Evolutionary conservation across 2,888 invertebrate species (phyloP), one percentile per base, ranked within the genome.

Genomic region (Agonopterix subpropinquella): DNA sequence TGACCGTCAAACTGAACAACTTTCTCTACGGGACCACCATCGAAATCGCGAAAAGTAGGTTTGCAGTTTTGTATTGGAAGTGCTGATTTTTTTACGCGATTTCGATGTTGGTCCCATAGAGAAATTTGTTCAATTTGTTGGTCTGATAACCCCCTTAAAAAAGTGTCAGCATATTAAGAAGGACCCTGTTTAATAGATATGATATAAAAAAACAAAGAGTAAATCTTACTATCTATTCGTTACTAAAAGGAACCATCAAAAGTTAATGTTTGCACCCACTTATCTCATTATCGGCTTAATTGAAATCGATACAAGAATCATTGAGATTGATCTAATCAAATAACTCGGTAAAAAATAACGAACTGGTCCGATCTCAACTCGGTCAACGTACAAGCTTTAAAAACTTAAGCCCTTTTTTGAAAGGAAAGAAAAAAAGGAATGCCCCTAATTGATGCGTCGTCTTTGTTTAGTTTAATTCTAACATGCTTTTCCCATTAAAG

Each of bases 381-480:
- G 76, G 76, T 76, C 83, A 75, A 73, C 71, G 75, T 67, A 83
- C 83, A 85, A 78, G 77, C 73, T 78, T 82, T 79, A 76, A 86
- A 83, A 85, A 81, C 73, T 80, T 77, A 73, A 84, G 75, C 76
- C 80, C 79, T 79, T 87, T 82, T 84, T 77, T 61, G 55, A 63
- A 66, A 79, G 73, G 55, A 62, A 66, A 79, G 73, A 75, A 75
- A 75, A 76, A 83, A 77, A 76, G 65, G 77, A 70, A 69, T 73
- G 75, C 67, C 79, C 80, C 86, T 89, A 89, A 89, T 89, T 89
- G 89, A 89, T 89, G 89, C 88, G 86, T 89, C 85, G 86, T 84
- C 88, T 89, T 88, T 88, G 88, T 87, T 89, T 87, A 89, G 89
- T 85, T 89, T 87, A 88, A 89, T 88, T 89, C 88, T 85, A 86